A percentile compares a stretch with the other conserved stretches of the same genome.
Evolutionary conservation across 1,140 invertebrate genomes (phyloP).

Genomic region (Dinothrombium tinctorium): DNA sequence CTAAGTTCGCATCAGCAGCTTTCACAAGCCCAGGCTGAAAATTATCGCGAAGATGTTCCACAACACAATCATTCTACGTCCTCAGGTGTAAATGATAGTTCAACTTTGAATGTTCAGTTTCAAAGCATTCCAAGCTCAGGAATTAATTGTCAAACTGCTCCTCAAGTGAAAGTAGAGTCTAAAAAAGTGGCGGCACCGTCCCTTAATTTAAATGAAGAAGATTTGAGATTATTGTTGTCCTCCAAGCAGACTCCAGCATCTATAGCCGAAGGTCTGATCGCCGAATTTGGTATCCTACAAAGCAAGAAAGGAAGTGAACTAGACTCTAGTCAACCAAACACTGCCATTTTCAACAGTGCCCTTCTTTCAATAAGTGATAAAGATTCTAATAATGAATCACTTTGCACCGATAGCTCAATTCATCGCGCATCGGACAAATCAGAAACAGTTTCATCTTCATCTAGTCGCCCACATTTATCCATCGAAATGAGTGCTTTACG

Average conservation of each 20-base stretch:
- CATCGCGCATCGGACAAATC: neutral
- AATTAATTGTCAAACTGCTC: too few species aligned
- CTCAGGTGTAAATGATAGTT: too few species aligned
- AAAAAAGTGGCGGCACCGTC: conserved; percentile 1
- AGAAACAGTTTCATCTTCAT: conserved; percentile 1
- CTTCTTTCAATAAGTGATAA: neutral
- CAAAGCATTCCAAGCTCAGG: too few species aligned
- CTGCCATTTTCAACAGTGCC: neutral
- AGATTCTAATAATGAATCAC: neutral
- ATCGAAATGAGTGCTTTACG: conserved; percentile 23
- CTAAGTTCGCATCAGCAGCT: neutral
- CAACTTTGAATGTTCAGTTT: too few species aligned
- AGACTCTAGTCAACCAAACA: conserved; percentile 1
- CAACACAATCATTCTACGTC: too few species aligned
- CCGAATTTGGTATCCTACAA: conserved; percentile 1
- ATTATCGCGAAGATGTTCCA: too few species aligned
- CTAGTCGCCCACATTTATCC: conserved; percentile 14
- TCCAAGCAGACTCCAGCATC: neutral
- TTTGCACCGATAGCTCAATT: neutral
- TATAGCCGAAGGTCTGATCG: conserved; percentile 3
- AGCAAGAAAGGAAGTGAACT: neutral
- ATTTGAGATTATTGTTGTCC: neutral
- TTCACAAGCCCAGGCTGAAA: neutral
- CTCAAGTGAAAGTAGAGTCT: too few species aligned
- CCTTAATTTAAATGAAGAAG: neutral